Evolutionary conservation across 2,888 invertebrate species (phyloP), one percentile per base, ranked within the genome.

Genomic region (Trissoscelio sp.): DNA sequence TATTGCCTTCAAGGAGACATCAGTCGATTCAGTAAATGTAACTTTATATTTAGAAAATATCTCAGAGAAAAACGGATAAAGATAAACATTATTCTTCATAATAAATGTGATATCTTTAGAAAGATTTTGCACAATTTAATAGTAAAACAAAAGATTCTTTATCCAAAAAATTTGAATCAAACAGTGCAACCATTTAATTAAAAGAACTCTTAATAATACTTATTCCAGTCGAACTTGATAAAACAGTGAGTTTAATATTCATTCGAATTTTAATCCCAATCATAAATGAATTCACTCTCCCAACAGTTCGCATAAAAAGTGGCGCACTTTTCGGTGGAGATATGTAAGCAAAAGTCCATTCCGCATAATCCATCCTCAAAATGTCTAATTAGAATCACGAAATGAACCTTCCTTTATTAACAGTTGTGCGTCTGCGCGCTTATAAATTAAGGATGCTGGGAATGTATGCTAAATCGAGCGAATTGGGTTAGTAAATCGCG

Each of bases 401-500:
- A 51, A 37, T 24, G 51, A 51, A 66, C 51, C 7, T 66, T 51
- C 14, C 66, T 66, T 66, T 66, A 66, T 67, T 55, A 53, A 39
- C 51, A 22, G 28, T 42, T 53, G 53, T 31, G 24, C 31, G 46
- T 46, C 37, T 31, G 67, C 31, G 28, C 11, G 44, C 69, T 58
- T 58, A 70, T 70, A 70, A 57, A 70, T 67, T 67, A 67, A 67
- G 55, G 67, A 55, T 55, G 24, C 46, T 20, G 16, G 11, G 46
- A 70, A 58, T 70, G 34, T 51, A 51, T 18, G 44, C 24, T 31
- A 51, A 51, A 66, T 57, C 48, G 14, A 24, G 28, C 14, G 51
- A 74, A 70, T 66, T 64, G 51, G 80, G 70, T 80, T 57, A 80
- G 42, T 39, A 48, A 60, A 60, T 62, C 55, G 51, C 5, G 14